Evolutionary conservation across 2,113 vertebrate genomes (phyloP).

Genomic region (Fregata magnificens): DNA sequence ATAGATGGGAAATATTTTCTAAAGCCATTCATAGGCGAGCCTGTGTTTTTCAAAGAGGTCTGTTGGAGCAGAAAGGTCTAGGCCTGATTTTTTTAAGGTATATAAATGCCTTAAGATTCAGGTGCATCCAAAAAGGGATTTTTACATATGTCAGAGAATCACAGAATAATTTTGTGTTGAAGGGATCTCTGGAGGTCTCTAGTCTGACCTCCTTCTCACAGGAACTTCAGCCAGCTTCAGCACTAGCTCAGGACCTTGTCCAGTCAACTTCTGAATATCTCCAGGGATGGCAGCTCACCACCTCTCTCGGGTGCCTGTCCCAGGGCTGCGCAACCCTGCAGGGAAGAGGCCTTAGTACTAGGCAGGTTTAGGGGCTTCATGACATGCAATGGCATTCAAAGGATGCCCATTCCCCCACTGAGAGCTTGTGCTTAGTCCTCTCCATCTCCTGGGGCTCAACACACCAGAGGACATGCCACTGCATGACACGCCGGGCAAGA

Average conservation of each 20-base stretch:
- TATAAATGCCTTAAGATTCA: background rate
- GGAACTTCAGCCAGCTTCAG: background rate
- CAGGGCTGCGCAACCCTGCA: background rate
- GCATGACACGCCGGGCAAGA: background rate
- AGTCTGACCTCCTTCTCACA: background rate
- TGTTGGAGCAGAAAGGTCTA: background rate
- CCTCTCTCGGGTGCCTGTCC: background rate
- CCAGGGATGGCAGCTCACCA: background rate
- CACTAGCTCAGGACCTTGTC: background rate
- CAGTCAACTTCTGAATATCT: background rate
- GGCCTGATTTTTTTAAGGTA: background rate
- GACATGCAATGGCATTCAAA: background rate
- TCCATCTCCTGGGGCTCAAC: background rate
- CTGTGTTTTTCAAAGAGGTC: background rate
- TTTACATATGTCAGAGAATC: background rate
- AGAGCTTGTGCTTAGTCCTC: background rate
- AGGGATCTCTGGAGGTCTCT: background rate
- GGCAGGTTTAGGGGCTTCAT: background rate
- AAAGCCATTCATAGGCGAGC: background rate
- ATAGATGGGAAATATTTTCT: background rate
- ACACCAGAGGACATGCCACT: background rate
- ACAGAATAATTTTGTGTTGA: background rate
- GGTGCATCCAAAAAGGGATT: background rate
- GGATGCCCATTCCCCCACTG: background rate
- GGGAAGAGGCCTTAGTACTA: background rate